These are phyloP conservation scores for Ornithoptera priamus DNA, from an alignment of 2,888 invertebrate species.

Conservation along the genomic window DNA sequence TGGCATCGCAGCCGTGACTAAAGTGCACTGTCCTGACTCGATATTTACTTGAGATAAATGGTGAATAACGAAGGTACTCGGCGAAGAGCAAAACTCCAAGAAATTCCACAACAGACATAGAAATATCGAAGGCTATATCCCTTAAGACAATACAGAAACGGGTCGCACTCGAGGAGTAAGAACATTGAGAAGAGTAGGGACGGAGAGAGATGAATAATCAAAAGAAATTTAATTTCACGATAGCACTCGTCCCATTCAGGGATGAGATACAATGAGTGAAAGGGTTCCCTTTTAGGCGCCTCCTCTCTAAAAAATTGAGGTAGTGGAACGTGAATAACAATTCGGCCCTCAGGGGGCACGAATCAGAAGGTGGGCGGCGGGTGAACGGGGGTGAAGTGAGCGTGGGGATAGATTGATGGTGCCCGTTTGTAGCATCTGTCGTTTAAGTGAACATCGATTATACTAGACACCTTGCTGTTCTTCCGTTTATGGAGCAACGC, in stretches of 20 bases:
- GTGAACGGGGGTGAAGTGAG: background rate
- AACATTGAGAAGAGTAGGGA: slow-evolving; percentile 31
- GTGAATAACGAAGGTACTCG: no score
- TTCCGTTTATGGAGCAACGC: slow-evolving; percentile 69
- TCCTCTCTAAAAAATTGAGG: slow-evolving; percentile 77
- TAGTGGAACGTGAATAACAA: slow-evolving; percentile 80
- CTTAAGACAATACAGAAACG: slow-evolving; percentile 9
- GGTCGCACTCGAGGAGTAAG: slow-evolving; percentile 37
- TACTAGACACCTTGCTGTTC: slow-evolving; percentile 71
- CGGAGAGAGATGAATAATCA: slow-evolving; percentile 55
- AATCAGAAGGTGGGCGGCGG: slow-evolving; percentile 39
- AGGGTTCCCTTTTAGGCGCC: slow-evolving; percentile 74
- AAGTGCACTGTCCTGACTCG: no score
- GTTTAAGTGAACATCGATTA: slow-evolving; percentile 78
- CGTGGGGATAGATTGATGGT: slow-evolving; percentile 71
- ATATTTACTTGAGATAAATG: no score
- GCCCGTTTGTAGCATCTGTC: slow-evolving; percentile 79
- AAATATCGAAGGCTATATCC: no score
- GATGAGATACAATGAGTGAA: slow-evolving; percentile 74
- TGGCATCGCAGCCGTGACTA: no score
- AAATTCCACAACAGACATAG: no score
- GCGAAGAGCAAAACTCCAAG: no score
- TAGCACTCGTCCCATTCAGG: slow-evolving; percentile 63
- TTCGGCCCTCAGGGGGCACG: slow-evolving; percentile 54
- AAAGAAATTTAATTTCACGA: slow-evolving; percentile 67